phyloP scores from a whole-genome alignment of 2,888 invertebrate species.

The Brenthis daphne region DNA sequence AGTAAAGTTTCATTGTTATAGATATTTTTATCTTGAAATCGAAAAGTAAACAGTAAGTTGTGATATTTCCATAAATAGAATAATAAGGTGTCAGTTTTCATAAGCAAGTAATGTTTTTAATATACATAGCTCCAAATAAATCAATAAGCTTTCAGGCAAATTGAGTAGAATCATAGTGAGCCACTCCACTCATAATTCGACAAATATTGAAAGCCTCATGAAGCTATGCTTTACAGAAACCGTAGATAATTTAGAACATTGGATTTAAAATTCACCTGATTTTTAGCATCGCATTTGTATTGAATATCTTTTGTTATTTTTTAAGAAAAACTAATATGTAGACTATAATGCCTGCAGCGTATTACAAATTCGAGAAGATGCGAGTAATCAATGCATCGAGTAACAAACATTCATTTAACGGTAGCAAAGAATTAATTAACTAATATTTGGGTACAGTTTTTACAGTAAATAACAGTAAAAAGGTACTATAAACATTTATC shows the following conservation, averaged over 20 bases:
- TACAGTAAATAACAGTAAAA: too few species aligned
- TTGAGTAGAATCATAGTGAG: constrained; percentile 21
- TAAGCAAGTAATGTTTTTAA: background rate
- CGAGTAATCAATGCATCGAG: too few species aligned
- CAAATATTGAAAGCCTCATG: constrained; percentile 24
- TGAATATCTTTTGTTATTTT: constrained; percentile 20
- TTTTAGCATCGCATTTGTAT: constrained; percentile 12
- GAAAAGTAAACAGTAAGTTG: background rate
- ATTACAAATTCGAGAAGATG: background rate
- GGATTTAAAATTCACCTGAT: constrained; percentile 15
- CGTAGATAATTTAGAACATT: constrained; percentile 18
- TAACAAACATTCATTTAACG: too few species aligned
- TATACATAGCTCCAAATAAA: constrained; percentile 5
- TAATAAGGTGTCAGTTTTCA: background rate
- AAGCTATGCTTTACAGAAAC: constrained; percentile 22
- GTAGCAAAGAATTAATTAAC: too few species aligned
- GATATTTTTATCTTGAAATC: background rate
- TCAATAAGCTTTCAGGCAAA: constrained; percentile 27
- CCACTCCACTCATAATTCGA: constrained; percentile 21
- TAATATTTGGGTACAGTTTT: too few species aligned
- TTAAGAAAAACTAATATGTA: constrained; percentile 3
- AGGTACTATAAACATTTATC: too few species aligned
- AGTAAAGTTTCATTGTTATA: background rate
- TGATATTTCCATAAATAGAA: background rate
- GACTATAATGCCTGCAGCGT: background rate